Percentiles rank a stretch among this genome's conserved stretches.
These are phyloP conservation scores for Drosophila pruinosa DNA, from an alignment of 1,140 invertebrate species.

Conservation along the genomic window DNA sequence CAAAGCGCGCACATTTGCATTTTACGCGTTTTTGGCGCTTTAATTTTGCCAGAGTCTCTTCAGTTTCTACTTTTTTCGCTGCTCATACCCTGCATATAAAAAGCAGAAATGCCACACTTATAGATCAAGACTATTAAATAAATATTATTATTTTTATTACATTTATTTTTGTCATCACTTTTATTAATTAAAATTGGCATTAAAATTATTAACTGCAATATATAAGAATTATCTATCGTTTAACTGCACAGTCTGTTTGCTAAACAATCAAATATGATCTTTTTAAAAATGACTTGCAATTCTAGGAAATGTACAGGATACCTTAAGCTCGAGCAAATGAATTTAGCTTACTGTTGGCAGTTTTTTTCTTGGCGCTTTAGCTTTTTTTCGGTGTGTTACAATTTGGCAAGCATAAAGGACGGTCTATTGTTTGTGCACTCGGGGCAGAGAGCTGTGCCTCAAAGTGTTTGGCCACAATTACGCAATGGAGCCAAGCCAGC, in stretches of 20 bases:
- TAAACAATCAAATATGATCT: too few species aligned
- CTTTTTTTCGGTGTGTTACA: slow-evolving; percentile 22
- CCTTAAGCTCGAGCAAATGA: not conserved
- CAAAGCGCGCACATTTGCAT: slow-evolving; percentile 70
- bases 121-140: too few species aligned
- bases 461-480: slow-evolving; percentile 77
- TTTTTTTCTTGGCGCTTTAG: slow-evolving; percentile 24
- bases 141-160: too few species aligned
- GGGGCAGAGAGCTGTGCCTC: slow-evolving; percentile 16
- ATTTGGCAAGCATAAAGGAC: slow-evolving; percentile 39
- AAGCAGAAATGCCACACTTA: too few species aligned
- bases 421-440: slow-evolving; percentile 58
- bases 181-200: too few species aligned
- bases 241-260: too few species aligned
- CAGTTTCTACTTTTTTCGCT: slow-evolving; percentile 36
- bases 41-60: slow-evolving; percentile 55
- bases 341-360: slow-evolving; percentile 19
- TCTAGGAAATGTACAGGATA: slow-evolving; percentile 1
- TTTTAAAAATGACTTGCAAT: not conserved
- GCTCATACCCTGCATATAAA: slow-evolving; percentile 18
- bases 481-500: slow-evolving; percentile 57
- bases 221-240: too few species aligned
- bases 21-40: slow-evolving; percentile 65
- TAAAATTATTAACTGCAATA: too few species aligned
- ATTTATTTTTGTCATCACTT: too few species aligned